These are phyloP conservation scores for Uromys caudimaculatus DNA, from an alignment of 2,797 vertebrate species.

Conservation along the genomic window DNA sequence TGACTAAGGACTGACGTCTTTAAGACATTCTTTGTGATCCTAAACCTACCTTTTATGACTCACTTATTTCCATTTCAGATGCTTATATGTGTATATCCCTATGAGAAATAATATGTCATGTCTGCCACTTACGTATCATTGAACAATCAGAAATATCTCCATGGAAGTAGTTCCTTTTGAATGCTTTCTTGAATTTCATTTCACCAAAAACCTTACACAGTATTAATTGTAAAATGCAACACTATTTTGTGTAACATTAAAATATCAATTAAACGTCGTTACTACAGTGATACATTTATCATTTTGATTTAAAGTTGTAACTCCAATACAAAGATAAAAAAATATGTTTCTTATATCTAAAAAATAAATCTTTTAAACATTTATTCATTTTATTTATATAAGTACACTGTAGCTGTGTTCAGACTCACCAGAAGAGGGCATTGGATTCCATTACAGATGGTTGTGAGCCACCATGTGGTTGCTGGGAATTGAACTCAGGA, in stretches of 20 bases:
- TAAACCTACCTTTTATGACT: background rate
- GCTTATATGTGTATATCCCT: background rate
- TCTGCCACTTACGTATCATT: background rate
- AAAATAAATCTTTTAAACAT: background rate
- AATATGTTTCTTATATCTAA: background rate
- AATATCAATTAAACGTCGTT: background rate
- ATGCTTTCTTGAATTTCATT: background rate
- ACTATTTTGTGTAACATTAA: background rate
- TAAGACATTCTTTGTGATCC: background rate
- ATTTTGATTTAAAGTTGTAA: background rate
- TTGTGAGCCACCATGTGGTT: no score
- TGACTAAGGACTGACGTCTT: background rate
- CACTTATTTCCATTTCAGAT: constrained; percentile 31
- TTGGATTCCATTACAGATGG: no score
- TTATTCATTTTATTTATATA: no score
- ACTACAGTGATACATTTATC: background rate
- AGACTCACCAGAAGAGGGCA: no score
- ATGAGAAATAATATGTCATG: background rate
- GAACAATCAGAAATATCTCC: background rate
- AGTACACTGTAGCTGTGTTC: no score
- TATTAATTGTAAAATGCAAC: background rate
- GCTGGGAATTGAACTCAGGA: no score
- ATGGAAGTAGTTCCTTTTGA: background rate
- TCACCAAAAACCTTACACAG: background rate
- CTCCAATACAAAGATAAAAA: background rate